Evolutionary conservation across 2,888 invertebrate species (phyloP).

Genomic region (Acanthacorydalis orientalis): DNA sequence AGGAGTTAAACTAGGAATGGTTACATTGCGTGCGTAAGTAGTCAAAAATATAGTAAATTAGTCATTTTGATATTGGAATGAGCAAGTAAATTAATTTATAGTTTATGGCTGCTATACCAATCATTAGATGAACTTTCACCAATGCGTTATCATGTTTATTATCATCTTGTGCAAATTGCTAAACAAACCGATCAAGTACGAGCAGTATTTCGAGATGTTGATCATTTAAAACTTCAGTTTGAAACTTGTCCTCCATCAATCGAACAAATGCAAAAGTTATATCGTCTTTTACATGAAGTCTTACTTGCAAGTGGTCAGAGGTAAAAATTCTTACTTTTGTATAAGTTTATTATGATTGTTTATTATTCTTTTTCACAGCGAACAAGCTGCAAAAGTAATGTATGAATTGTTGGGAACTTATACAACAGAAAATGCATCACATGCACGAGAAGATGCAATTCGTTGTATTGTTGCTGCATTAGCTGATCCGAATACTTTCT

Average conservation of each 20-base stretch:
- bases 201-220: slow-evolving; percentile 71
- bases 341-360: background rate
- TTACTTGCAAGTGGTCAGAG: slow-evolving; percentile 72
- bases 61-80: too few relatives aligned
- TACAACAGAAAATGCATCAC: slow-evolving; percentile 91
- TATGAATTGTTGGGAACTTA: slow-evolving; percentile 91
- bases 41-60: background rate
- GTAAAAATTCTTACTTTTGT: slow-evolving; percentile 25
- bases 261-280: slow-evolving; percentile 82
- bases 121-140: slow-evolving; percentile 72
- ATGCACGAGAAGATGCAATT: slow-evolving; percentile 92
- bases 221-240: slow-evolving; percentile 67
- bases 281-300: slow-evolving; percentile 77
- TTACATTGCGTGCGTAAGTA: slow-evolving; percentile 73
- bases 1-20: slow-evolving; percentile 58
- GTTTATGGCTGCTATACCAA: slow-evolving; percentile 76
- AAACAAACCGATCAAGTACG: slow-evolving; percentile 73
- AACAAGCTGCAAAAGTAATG: slow-evolving; percentile 91
- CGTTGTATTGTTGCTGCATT: slow-evolving; percentile 90
- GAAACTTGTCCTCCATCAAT: slow-evolving; percentile 63
- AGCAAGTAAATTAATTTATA: too few relatives aligned
- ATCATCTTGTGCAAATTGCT: slow-evolving; percentile 77
- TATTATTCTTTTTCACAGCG: slow-evolving; percentile 32
- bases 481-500: slow-evolving; percentile 87
- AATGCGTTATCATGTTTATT: slow-evolving; percentile 83